Conservation (phyloP, 2,888 invertebrate species). For the Synanthedon myopaeformis region DNA sequence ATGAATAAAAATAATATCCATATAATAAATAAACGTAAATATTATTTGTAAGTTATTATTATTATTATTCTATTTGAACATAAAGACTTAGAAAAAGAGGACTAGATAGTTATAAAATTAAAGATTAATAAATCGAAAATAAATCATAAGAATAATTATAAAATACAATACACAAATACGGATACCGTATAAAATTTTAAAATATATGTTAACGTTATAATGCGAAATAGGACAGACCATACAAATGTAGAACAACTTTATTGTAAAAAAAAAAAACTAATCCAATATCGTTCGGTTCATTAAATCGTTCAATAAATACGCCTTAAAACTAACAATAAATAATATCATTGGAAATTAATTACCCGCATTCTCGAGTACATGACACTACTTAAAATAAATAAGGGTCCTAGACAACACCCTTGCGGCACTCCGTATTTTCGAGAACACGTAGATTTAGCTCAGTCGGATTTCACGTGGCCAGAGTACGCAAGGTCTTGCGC, state of each 20-base stretch:
- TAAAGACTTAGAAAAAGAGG: conserved; percentile 36
- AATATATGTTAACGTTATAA: conserved; percentile 53
- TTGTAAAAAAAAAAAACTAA: conserved; percentile 58
- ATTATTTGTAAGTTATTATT: conserved; percentile 6
- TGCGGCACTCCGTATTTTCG: conserved; percentile 10
- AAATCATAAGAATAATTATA: conserved; percentile 19
- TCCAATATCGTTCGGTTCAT: conserved; percentile 21
- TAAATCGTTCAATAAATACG: conserved; percentile 56
- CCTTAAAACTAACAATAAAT: conserved; percentile 49
- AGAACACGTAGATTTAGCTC: conserved; percentile 8
- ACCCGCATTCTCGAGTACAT: conserved; percentile 7
- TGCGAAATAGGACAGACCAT: conserved; percentile 43
- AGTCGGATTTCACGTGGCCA: conserved; percentile 62
- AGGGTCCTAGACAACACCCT: conserved; percentile 23
- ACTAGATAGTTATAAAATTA: conserved; percentile 36
- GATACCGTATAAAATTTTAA: conserved; percentile 58
- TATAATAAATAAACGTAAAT: conserved; percentile 17
- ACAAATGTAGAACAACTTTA: conserved; percentile 57
- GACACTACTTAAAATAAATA: conserved; percentile 12
- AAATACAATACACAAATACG: conserved; percentile 60
- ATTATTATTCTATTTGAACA: too few relatives aligned
- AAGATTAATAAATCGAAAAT: conserved; percentile 21
- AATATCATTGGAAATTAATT: conserved; percentile 16
- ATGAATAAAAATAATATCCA: conserved; percentile 1
- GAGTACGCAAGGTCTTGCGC: conserved; percentile 73